Evolutionary conservation across 2,113 vertebrate genomes (phyloP).

Genomic region (Gobio gobio): DNA sequence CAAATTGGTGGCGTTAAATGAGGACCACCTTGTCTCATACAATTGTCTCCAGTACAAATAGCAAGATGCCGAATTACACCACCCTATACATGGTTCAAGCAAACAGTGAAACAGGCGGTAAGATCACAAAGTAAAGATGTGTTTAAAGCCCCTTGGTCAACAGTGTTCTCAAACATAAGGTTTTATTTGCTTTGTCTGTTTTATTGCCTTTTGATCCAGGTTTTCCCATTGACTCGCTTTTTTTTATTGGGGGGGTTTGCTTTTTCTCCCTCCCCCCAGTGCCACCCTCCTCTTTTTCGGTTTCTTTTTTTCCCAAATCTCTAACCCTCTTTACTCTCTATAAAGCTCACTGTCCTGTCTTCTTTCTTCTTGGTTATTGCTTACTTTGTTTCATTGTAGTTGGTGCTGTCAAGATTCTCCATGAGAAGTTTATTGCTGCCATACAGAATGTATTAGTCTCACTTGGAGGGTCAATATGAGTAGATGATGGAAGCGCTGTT

Average conservation of each 20-base stretch:
- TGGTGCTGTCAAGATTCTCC: conserved; percentile 23
- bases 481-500: conserved; percentile 48
- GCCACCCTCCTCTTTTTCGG: not conserved
- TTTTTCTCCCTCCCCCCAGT: not conserved
- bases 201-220: conserved; percentile 12
- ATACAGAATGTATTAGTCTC: conserved; percentile 25
- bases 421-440: conserved; percentile 36
- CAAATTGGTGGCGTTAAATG: conserved; percentile 71
- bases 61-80: conserved; percentile 61
- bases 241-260: not conserved
- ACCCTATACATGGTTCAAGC: conserved; percentile 58
- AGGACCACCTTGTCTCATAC: conserved; percentile 64
- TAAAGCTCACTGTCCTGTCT: conserved; percentile 3
- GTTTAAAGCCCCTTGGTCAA: conserved; percentile 46
- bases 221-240: conserved; percentile 13
- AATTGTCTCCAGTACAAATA: conserved; percentile 62
- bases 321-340: not conserved
- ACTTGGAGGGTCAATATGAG: conserved; percentile 39
- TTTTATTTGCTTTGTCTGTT: conserved; percentile 32
- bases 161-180: conserved; percentile 26
- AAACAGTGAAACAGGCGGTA: conserved; percentile 60
- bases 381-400: conserved; percentile 17
- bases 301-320: not conserved
- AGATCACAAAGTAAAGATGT: not conserved
- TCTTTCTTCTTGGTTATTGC: not conserved